These are phyloP conservation scores for Harmothoe impar DNA, from an alignment of 2,888 invertebrate genomes.

Conservation along the genomic window DNA sequence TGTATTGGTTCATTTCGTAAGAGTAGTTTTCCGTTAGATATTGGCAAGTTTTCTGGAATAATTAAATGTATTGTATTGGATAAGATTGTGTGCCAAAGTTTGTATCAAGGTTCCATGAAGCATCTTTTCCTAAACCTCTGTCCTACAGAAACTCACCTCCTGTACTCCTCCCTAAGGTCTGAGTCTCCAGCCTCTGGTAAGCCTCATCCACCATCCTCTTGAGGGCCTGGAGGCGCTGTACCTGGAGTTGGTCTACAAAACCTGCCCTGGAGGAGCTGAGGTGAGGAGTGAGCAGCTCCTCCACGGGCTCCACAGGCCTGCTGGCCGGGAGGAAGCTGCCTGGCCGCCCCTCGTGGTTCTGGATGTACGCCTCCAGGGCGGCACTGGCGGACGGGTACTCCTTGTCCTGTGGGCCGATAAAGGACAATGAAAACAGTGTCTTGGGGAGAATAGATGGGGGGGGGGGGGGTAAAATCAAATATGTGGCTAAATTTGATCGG, in stretches of 20 bases:
- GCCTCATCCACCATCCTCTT: slow-evolving; percentile 54
- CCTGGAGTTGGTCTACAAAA: background rate
- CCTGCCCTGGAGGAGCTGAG: background rate
- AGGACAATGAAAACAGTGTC: too few species aligned
- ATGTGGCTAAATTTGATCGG: background rate
- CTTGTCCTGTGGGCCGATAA: background rate
- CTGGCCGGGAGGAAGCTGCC: background rate
- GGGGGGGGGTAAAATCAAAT: background rate
- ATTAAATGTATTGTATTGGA: too few species aligned
- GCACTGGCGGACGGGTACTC: slow-evolving; percentile 50
- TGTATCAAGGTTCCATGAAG: too few species aligned
- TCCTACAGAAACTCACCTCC: too few species aligned
- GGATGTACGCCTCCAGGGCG: slow-evolving; percentile 59
- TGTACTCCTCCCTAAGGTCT: background rate
- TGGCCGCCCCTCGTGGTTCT: slow-evolving; percentile 13
- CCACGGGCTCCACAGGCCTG: background rate
- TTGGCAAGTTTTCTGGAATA: too few species aligned
- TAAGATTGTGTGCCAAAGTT: too few species aligned
- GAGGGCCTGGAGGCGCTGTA: slow-evolving; percentile 25
- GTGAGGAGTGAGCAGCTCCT: slow-evolving; percentile 33
- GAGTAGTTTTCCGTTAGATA: too few species aligned
- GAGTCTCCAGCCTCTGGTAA: slow-evolving; percentile 16
- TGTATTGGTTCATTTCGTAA: too few species aligned
- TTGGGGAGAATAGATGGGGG: too few species aligned
- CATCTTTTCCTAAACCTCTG: too few species aligned